These are phyloP conservation scores for Apistogramma diplotaenia DNA, from an alignment of 2,113 vertebrate genomes.

Conservation along the genomic window DNA sequence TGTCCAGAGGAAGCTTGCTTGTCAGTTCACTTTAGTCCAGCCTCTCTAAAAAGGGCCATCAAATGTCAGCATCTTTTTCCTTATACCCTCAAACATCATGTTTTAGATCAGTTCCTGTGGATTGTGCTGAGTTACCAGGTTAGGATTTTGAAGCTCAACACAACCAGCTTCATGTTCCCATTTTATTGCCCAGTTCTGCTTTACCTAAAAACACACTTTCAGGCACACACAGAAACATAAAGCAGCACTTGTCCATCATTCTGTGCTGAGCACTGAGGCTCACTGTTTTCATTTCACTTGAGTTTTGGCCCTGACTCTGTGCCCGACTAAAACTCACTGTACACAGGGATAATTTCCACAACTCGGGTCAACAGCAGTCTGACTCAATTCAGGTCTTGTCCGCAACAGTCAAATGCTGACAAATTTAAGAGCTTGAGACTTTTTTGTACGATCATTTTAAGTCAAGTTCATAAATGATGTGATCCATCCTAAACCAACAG, in stretches of 20 bases:
- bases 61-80: background rate
- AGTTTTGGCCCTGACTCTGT: background rate
- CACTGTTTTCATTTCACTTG: background rate
- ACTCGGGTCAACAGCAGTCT: background rate
- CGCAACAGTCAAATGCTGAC: background rate
- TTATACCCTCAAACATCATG: background rate
- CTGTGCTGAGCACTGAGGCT: background rate
- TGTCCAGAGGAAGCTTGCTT: background rate
- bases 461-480: too few species aligned
- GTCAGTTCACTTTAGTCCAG: background rate
- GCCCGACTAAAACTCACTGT: conserved; percentile 2
- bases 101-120: background rate
- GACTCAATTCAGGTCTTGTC: background rate
- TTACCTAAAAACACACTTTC: background rate
- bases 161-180: background rate
- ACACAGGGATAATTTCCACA: background rate
- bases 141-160: background rate
- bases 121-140: background rate
- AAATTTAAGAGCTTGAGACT: background rate
- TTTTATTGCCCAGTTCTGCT: background rate
- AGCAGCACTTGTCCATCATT: conserved; percentile 55
- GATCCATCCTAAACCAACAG: too few species aligned
- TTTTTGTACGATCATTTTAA: background rate
- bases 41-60: background rate
- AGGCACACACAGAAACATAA: conserved; percentile 18